Base-by-base conservation (phyloP, 2,797 vertebrate species). In the Petrocephalus sullivani region DNA sequence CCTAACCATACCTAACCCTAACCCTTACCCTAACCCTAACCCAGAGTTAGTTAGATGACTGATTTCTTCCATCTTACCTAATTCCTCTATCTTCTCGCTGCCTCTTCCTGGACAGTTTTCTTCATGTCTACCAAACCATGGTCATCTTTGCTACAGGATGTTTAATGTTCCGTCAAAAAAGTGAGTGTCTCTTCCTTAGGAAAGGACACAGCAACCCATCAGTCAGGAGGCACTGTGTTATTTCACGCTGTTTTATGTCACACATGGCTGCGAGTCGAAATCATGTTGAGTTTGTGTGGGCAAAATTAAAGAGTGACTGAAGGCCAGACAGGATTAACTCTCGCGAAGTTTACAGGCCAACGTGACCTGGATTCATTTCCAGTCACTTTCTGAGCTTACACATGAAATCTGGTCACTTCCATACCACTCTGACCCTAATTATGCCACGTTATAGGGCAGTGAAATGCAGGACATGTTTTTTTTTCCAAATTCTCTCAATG, bases 391-490 rank as follows among this genome's bases (percentile, higher is more conserved):
- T 0, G 0, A 2, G 21, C 23, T 61, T 23, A 23, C 60, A 23
- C 92, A 90, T 90, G 92, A 93, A 94, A 94, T 93, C 89, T 86
- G 90, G 87, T 81, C 53, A 75, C 86, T 94, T 93, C 92, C 93
- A 92, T 91, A 94, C 96, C 93, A 94, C 93, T 93, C 94, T 93
- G 92, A 91, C 92, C 94, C 94, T 95, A 95, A 95, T 96, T 96
- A 95, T 49, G n/a, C 49, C 16, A 21, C 9, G 78, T 49, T 87
- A 54, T 46, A 61, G 58, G 81, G 58, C 46, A 64, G 81, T 95
- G 94, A 94, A 95, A 94, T 94, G 93, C 94, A 95, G 95, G 95
- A 94, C 94, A 95, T 93, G 93, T 92, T 91, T 90, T 53, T 92
- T 92, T 89, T 46, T 91, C 91, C 91, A n/a, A 60, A 60, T 90